Evolutionary conservation across 2,888 invertebrate genomes (phyloP), one percentile per base, ranked within the genome.

Genomic region (Resseliella maxima): DNA sequence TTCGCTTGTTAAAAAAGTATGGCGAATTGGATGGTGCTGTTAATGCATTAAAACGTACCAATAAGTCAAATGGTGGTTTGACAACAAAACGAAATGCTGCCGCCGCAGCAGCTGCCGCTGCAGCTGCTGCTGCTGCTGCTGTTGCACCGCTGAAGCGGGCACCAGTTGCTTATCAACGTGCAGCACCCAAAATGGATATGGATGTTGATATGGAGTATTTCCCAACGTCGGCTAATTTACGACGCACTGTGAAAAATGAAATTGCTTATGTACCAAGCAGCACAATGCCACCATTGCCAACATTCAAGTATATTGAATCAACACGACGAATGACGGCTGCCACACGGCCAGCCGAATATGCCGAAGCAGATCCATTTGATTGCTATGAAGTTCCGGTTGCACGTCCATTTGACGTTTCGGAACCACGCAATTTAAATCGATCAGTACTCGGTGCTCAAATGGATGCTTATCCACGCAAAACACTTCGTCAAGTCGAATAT

Each of bases 181-280:
- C 45, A 12, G 64, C 86, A 46, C 21, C 35, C 38, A 46, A 0
- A 36, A 90, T 90, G 83, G 91, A 91, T 86, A 90, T 90, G 50
- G 87, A 89, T 36, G 87, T 90, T 86, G 91, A 91, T 87, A 90
- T 91, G 87, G 90, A 91, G 90, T 88, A 88, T 88, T 27, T 24
- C 41, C 24, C 31, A 24, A n/a, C 41, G 21, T 27, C 81, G 50
- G 21, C 59, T 18, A 41, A 1, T 5, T 87, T 88, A 46, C 89
- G 89, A 81, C 89, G 90, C 72, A 90, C 90, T 3, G 90, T 90
- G 0, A 88, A 89, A 64, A 90, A 90, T 87, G 90, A 90, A 36
- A 89, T 89, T 41, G 87, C 88, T 21, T 89, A 89, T 88, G 38
- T 38, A 2, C 83, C 83, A 8, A 38, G n/a, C 38, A 88, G 89